A percentile compares a stretch with the other conserved stretches of the same genome.
Conservation (phyloP, 2,797 vertebrate species). For the Glyptemys insculpta region DNA sequence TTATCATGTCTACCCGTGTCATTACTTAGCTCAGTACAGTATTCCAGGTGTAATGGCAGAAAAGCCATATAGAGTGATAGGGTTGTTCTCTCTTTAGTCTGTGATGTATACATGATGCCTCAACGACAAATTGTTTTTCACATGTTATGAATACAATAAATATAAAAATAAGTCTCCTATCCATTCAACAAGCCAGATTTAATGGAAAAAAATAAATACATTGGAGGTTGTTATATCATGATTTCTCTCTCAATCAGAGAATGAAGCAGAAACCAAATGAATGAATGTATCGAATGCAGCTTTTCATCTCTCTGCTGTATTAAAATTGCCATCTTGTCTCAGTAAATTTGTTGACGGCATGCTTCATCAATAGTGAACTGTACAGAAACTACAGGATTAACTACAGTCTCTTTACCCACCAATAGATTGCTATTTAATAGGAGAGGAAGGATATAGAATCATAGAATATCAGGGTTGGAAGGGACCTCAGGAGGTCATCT, state of each 20-base stretch:
- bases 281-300: not conserved
- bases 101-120: not conserved
- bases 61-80: not conserved
- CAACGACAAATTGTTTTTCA: slow-evolving; percentile 22
- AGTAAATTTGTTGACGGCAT: not conserved
- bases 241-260: not conserved
- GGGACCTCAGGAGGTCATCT: too few species aligned
- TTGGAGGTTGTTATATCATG: not conserved
- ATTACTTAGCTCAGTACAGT: slow-evolving; percentile 49
- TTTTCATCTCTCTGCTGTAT: not conserved
- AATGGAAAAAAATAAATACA: not conserved
- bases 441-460: not conserved
- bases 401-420: not conserved
- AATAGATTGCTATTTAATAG: not conserved
- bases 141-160: not conserved
- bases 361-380: not conserved
- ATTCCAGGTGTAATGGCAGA: slow-evolving; percentile 46
- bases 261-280: not conserved
- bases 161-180: not conserved
- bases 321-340: not conserved
- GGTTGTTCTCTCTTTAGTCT: not conserved
- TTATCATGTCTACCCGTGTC: slow-evolving; percentile 66
- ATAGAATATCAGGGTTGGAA: too few species aligned
- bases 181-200: not conserved
- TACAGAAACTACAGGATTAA: not conserved